These are phyloP conservation scores for Macheiramphus alcinus DNA, from an alignment of 2,113 vertebrate genomes.

Conservation along the genomic window DNA sequence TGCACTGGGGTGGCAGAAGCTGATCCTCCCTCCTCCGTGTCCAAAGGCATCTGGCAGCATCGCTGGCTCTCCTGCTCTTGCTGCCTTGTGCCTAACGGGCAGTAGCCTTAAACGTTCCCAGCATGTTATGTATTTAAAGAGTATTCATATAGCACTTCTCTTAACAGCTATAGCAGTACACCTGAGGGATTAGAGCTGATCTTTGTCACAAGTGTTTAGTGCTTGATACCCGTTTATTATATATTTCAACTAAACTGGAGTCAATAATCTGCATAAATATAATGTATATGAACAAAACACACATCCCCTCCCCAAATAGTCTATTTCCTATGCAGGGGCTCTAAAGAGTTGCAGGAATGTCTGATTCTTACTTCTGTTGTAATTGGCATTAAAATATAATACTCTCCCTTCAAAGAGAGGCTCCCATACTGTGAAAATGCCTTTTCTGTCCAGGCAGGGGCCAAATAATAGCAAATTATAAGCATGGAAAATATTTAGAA, in stretches of 20 bases:
- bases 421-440: conserved; percentile 53
- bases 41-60: neutral
- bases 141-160: neutral
- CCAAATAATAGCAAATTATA: conserved; percentile 64
- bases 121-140: neutral
- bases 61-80: neutral
- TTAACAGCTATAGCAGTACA: neutral
- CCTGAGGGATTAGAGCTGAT: conserved; percentile 3
- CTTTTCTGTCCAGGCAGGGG: conserved; percentile 43
- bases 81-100: neutral
- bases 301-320: conserved; percentile 13
- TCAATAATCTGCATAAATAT: conserved; percentile 61
- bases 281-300: conserved; percentile 28
- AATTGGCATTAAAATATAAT: conserved; percentile 50
- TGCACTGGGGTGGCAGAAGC: neutral
- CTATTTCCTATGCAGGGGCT: conserved; percentile 31
- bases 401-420: neutral
- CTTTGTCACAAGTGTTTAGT: conserved; percentile 40
- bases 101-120: neutral
- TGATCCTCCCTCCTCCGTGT: neutral
- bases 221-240: conserved; percentile 46
- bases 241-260: conserved; percentile 47
- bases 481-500: conserved; percentile 60
- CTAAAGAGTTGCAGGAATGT: neutral
- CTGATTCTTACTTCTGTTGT: conserved; percentile 43